phyloP scores from a whole-genome alignment of 2,888 invertebrate genomes.

The Argyra leucocephala region DNA sequence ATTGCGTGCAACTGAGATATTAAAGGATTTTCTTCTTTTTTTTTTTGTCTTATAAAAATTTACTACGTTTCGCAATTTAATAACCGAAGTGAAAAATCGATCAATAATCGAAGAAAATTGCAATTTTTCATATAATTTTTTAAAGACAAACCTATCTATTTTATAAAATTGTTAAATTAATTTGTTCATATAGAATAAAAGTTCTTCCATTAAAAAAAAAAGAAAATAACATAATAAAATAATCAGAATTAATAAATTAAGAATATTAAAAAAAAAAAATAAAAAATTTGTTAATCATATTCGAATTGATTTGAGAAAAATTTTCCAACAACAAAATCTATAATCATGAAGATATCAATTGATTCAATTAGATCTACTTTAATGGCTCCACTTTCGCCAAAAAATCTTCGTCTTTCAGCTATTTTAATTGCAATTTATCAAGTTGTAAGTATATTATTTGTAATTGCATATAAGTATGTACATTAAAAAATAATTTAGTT shows the following conservation, averaged over 20 bases:
- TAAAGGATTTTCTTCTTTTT: not conserved
- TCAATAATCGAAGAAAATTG: not conserved
- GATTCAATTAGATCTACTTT: conserved; percentile 20
- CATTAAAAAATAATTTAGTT: no score
- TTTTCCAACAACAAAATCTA: not conserved
- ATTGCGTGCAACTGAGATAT: not conserved
- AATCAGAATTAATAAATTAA: no score
- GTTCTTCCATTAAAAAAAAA: not conserved
- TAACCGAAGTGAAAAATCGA: conserved; percentile 1
- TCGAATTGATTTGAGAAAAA: no score
- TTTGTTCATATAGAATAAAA: no score
- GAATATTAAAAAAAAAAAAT: no score
- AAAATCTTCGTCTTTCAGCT: conserved; percentile 40
- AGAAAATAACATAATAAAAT: not conserved
- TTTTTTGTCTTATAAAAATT: not conserved
- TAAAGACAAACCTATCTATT: not conserved
- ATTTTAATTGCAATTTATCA: conserved; percentile 41
- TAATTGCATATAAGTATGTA: not conserved
- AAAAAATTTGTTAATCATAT: no score
- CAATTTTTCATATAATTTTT: not conserved
- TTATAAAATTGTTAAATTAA: no score
- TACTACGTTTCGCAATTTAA: not conserved
- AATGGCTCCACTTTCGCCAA: conserved; percentile 37
- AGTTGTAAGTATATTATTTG: conserved; percentile 35
- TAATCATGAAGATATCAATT: not conserved